Evolutionary conservation across 2,113 vertebrate genomes (phyloP).

Genomic region (Erinaceus europaeus): DNA sequence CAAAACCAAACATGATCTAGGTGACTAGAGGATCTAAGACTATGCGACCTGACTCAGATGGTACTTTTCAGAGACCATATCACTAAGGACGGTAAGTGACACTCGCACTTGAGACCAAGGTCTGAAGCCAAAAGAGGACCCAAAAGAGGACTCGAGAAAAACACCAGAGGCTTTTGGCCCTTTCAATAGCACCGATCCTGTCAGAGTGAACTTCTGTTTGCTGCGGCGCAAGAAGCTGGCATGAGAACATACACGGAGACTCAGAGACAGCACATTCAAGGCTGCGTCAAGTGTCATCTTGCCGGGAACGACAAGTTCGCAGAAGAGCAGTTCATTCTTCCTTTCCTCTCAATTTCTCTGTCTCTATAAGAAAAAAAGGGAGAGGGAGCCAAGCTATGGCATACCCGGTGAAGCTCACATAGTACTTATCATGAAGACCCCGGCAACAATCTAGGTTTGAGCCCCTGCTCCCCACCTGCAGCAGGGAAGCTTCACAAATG

Average conservation of each 20-base stretch:
- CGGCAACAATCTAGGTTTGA: too few relatives aligned
- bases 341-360: too few relatives aligned
- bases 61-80: conserved; percentile 58
- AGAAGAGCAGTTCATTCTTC: conserved; percentile 50
- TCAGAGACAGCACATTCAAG: conserved; percentile 78
- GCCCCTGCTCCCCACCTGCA: too few relatives aligned
- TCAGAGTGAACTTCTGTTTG: conserved; percentile 76
- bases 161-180: conserved; percentile 71
- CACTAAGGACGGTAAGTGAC: too few relatives aligned
- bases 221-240: conserved; percentile 67
- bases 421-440: too few relatives aligned
- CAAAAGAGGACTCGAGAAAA: too few relatives aligned
- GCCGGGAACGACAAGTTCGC: conserved; percentile 72
- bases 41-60: neutral
- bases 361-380: too few relatives aligned
- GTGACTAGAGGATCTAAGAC: conserved; percentile 55
- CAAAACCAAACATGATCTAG: conserved; percentile 61
- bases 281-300: conserved; percentile 65
- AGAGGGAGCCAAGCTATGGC: too few relatives aligned
- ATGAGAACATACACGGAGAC: conserved; percentile 75
- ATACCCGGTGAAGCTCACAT: too few relatives aligned
- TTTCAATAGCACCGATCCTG: conserved; percentile 77
- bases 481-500: too few relatives aligned
- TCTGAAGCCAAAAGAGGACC: too few relatives aligned
- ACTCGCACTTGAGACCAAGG: too few relatives aligned